Evolutionary conservation across 92 coral and sea anemone genomes (phyloP).

Genomic region (Montipora capitata): DNA sequence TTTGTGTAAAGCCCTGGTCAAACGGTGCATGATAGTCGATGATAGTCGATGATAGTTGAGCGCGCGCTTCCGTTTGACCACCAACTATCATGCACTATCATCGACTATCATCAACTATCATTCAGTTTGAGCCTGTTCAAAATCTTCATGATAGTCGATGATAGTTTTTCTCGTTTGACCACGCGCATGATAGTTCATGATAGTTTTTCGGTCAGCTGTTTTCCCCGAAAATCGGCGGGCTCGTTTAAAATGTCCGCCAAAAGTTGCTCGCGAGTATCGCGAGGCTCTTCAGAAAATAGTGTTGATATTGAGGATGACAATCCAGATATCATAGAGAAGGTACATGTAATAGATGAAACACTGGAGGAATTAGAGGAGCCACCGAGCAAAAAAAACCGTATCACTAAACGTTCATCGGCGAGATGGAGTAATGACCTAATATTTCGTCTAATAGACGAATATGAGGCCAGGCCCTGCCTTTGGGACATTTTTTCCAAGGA

Average conservation of each 20-base stretch:
- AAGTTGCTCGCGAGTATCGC: not conserved
- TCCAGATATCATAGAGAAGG: not conserved
- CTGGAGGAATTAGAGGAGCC: no score
- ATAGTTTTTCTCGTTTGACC: not conserved
- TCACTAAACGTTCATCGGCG: constrained; percentile 29
- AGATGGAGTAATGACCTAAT: constrained; percentile 35
- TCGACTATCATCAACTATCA: constrained; percentile 22
- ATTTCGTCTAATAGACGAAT: constrained; percentile 38
- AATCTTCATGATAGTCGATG: constrained; percentile 9
- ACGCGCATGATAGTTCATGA: constrained; percentile 52
- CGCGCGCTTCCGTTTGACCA: constrained; percentile 33
- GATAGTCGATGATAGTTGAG: constrained; percentile 43
- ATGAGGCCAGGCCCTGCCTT: constrained; percentile 40
- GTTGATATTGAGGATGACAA: constrained; percentile 9
- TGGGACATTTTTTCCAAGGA: constrained; percentile 48
- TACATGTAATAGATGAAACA: no score
- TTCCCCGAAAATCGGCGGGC: constrained; percentile 42
- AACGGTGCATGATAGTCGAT: constrained; percentile 49
- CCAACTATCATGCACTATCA: constrained; percentile 39
- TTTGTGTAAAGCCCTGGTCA: constrained; percentile 23
- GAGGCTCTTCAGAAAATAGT: constrained; percentile 22
- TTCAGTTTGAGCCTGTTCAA: constrained; percentile 11
- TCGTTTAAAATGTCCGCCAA: constrained; percentile 36
- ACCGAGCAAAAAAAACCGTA: no score
- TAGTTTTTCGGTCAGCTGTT: constrained; percentile 62